Evolutionary conservation across 92 coral and sea anemone species (phyloP), one percentile per base, ranked within the genome.

Genomic region (Palythoa caribaeorum): DNA sequence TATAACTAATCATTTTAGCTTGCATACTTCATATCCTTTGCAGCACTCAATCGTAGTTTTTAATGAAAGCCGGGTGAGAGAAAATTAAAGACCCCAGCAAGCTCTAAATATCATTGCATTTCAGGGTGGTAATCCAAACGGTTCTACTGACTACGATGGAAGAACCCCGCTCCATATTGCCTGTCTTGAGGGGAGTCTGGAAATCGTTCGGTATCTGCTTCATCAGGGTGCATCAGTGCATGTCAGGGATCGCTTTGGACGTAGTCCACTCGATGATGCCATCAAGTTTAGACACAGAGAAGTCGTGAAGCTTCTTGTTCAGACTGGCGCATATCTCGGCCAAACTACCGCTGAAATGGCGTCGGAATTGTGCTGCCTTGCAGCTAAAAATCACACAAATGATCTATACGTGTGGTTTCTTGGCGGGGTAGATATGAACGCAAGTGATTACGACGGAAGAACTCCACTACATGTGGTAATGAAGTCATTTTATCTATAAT

Each of bases 161-260:
- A 81, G 99, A 40, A 92, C 98, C 1, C 98, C 99, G 3, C 96
- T 97, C n/a, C 99, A 97, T 60, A 94, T 97, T 80, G 96, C 99
- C 40, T 90, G 97, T 71, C 87, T 94, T 79, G 94, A 90, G 69
- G 99, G 99, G 1, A 90, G 91, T 88, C 84, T 86, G 1, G 94
- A 91, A 35, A 92, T 94, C 36, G 97, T 93, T 15, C 89, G 93
- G 74, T 95, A 83, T 76, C 92, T 97, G 12, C 91, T 97, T 38
- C 80, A 84, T 72, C 92, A 95, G 17, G 98, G 99, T 10, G 98
- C 99, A 1, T 94, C 95, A 1, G 90, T 93, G 28, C 98, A 97
- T 71, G 96, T 93, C 11, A 85, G 88, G 76, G 98, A 97, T 93
- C 92, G 94, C 84, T 94, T 92, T 47, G 94, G 95, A 14, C 87